These are phyloP conservation scores for Staurois parvus DNA, from an alignment of 2,797 vertebrate species.

Conservation along the genomic window DNA sequence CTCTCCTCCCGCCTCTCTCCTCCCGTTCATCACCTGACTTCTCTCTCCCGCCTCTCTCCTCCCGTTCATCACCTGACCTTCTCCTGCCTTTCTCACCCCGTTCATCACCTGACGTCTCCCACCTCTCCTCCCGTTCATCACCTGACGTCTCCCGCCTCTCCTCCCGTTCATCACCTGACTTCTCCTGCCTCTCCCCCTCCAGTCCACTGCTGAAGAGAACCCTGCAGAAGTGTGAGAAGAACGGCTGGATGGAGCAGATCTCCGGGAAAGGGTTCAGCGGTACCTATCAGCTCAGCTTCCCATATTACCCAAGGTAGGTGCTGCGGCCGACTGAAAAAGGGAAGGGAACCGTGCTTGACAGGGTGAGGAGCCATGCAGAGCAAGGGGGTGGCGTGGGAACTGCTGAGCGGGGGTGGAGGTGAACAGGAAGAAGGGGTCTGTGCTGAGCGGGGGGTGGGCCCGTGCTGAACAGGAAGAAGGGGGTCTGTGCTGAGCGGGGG, in stretches of 20 bases:
- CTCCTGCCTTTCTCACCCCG: slow-evolving; percentile 11
- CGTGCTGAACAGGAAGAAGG: no score
- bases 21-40: background rate
- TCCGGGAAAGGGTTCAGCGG: slow-evolving; percentile 96
- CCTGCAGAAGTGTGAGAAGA: slow-evolving; percentile 95
- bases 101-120: no score
- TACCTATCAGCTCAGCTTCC: slow-evolving; percentile 94
- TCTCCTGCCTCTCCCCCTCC: background rate
- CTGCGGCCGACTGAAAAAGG: no score
- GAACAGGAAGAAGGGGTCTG: no score
- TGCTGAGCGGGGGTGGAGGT: no score
- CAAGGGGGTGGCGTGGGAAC: no score
- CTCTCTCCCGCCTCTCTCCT: no score
- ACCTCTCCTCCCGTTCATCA: no score
- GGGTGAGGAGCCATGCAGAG: no score
- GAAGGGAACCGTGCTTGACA: background rate
- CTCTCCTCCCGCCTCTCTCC: slow-evolving; percentile 2
- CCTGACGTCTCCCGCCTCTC: no score
- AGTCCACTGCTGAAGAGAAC: slow-evolving; percentile 94
- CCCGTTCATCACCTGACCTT: background rate
- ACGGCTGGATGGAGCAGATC: slow-evolving; percentile 99
- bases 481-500: no score
- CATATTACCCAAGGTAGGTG: slow-evolving; percentile 92
- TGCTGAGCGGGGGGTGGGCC: no score
- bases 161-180: background rate